These are phyloP conservation scores for Lepidurus arcticus DNA, from an alignment of 1,140 invertebrate species.

Conservation along the genomic window DNA sequence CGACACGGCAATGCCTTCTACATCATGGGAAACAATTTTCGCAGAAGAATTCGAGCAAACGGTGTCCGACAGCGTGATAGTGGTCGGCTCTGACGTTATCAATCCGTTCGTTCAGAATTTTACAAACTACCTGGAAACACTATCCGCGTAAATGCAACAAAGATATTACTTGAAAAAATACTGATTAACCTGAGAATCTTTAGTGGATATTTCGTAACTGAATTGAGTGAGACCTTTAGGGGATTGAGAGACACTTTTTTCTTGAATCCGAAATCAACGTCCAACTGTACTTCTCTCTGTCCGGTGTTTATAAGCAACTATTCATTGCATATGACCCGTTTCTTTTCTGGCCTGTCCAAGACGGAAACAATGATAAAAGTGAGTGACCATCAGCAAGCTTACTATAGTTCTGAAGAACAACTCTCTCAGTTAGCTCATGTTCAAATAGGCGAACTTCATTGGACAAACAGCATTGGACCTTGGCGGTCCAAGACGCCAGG, in stretches of 20 bases:
- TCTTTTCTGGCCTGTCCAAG: neutral
- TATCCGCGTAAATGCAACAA: neutral
- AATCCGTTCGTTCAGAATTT: neutral
- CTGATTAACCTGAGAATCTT: neutral
- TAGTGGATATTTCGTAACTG: neutral
- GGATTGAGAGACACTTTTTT: neutral
- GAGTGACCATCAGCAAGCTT: neutral
- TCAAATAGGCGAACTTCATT: neutral
- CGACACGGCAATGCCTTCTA: neutral
- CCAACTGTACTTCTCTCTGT: neutral
- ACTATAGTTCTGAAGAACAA: neutral
- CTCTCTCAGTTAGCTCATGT: neutral
- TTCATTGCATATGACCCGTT: neutral
- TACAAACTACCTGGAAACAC: neutral
- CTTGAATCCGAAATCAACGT: neutral
- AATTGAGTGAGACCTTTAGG: neutral
- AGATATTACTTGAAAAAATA: neutral
- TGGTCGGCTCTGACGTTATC: neutral
- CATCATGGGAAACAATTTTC: neutral
- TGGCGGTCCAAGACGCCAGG: neutral
- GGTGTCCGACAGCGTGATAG: neutral
- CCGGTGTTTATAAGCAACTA: neutral
- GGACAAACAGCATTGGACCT: neutral
- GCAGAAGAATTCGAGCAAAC: too few relatives aligned
- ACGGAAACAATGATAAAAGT: slow-evolving; percentile 1